Conservation (phyloP, 2,797 vertebrate genomes). For the Lutjanus campechanus region DNA sequence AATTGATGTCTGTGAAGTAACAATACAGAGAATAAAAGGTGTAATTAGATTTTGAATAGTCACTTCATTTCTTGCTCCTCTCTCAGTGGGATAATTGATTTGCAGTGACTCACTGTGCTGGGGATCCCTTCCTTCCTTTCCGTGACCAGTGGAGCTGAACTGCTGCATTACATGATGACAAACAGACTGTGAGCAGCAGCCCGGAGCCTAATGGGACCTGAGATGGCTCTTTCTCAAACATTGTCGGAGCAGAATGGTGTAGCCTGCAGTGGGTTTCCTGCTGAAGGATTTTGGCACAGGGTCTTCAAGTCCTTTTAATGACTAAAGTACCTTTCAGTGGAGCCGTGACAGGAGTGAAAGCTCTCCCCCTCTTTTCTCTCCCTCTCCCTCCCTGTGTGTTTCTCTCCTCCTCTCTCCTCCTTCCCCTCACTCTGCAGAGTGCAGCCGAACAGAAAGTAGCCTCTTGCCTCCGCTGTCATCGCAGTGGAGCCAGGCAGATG, state of each 20-base stretch:
- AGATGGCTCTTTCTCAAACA: conserved; percentile 47
- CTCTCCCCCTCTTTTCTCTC: conserved; percentile 18
- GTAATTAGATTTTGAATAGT: neutral
- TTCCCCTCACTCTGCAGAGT: conserved; percentile 68
- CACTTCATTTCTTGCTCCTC: neutral
- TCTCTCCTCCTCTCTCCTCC: conserved; percentile 11
- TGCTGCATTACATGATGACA: conserved; percentile 47
- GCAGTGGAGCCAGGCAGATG: conserved; percentile 43
- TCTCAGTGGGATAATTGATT: conserved; percentile 22
- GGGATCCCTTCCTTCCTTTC: conserved; percentile 5
- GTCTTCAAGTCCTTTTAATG: conserved; percentile 40
- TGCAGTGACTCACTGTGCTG: conserved; percentile 17
- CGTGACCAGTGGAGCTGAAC: conserved; percentile 35
- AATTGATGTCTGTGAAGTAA: neutral
- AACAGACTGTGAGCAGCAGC: conserved; percentile 44
- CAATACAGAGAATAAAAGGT: neutral
- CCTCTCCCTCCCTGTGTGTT: neutral
- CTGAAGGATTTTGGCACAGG: conserved; percentile 16
- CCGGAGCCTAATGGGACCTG: conserved; percentile 38
- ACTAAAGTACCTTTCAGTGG: conserved; percentile 41
- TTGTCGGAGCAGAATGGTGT: conserved; percentile 6
- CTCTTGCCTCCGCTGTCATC: conserved; percentile 34
- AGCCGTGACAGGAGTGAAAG: conserved; percentile 37
- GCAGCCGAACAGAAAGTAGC: conserved; percentile 63
- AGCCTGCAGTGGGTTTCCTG: conserved; percentile 27